Evolutionary conservation across 2,888 invertebrate species (phyloP).

Genomic region (Rugalucina vietnamica): DNA sequence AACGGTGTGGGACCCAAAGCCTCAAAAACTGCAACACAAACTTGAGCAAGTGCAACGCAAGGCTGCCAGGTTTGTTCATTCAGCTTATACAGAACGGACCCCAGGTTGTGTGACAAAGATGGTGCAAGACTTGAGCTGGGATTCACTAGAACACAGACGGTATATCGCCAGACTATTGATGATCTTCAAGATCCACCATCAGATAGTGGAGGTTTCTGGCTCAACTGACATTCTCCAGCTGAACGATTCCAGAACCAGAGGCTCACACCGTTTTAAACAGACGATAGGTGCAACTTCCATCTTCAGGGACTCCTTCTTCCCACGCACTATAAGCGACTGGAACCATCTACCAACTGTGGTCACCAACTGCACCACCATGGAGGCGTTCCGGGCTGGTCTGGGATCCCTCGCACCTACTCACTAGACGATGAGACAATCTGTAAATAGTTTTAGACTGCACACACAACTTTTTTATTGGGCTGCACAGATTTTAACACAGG

Average conservation of each 20-base stretch:
- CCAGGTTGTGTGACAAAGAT: background rate
- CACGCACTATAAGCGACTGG: background rate
- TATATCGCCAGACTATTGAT: background rate
- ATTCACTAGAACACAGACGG: background rate
- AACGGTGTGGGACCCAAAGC: constrained; percentile 15
- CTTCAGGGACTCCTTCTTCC: background rate
- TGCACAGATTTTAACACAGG: too few relatives aligned
- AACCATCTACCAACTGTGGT: background rate
- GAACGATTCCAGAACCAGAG: background rate
- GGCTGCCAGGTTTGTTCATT: background rate
- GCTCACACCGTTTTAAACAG: background rate
- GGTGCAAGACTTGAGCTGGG: background rate
- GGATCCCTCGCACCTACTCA: too few relatives aligned
- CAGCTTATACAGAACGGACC: background rate
- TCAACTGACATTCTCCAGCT: background rate
- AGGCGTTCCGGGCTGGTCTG: constrained; percentile 3
- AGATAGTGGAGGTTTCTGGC: background rate
- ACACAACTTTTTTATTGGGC: too few relatives aligned
- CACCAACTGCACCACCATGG: background rate
- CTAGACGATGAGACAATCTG: too few relatives aligned
- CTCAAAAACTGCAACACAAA: background rate
- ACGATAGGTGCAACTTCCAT: background rate
- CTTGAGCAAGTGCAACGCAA: background rate
- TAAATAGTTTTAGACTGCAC: too few relatives aligned
- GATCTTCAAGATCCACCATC: background rate